Evolutionary conservation across 2,113 vertebrate genomes (phyloP), one percentile per base, ranked within the genome.

Genomic region (Poeciliopsis prolifica): DNA sequence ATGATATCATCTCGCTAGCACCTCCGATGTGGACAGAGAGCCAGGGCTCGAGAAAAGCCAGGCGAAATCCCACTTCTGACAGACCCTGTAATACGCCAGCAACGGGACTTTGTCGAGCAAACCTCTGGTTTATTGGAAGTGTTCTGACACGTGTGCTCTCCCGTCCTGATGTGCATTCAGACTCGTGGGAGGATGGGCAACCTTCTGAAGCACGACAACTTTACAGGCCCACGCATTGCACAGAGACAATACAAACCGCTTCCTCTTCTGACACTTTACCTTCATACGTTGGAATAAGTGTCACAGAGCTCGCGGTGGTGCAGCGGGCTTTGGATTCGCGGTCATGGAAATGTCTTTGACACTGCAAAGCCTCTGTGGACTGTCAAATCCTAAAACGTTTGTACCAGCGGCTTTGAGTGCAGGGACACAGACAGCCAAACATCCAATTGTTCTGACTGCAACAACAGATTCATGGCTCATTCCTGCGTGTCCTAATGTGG

Each of bases 1-100:
- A 87, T 87, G 88, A 92, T 92, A 90, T 91, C 86, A 90, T 87
- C 89, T 88, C 26, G 31, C 83, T 61, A 70, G 78, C 80, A 31
- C 63, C 69, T 30, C 80, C 70, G 79, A 86, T 74, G 83, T 74
- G 70, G 74, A 82, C 68, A 54, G 70, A 44, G 44, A 70, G 51
- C 68, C 54, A 75, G 74, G 51, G 22, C 65, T 30, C 82, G 64
- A 42, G 72, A 26, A 61, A 7, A 51, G 77, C 72, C 48, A 11
- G 1, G 60, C 24, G 13, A 28, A 26, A 65, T 70, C 68, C 65
- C 62, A 68, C 31, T 7, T 83, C 65, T 83, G 76, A 79, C 17
- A 40, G 68, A 62, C 44, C 35, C 33, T 48, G 22, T 60, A 54
- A 74, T 61, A 63, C 54, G 76, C 73, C 82, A 77, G 75, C 19